Evolutionary conservation across 1,140 invertebrate species (phyloP).

Genomic region (Zaprionus davidi): DNA sequence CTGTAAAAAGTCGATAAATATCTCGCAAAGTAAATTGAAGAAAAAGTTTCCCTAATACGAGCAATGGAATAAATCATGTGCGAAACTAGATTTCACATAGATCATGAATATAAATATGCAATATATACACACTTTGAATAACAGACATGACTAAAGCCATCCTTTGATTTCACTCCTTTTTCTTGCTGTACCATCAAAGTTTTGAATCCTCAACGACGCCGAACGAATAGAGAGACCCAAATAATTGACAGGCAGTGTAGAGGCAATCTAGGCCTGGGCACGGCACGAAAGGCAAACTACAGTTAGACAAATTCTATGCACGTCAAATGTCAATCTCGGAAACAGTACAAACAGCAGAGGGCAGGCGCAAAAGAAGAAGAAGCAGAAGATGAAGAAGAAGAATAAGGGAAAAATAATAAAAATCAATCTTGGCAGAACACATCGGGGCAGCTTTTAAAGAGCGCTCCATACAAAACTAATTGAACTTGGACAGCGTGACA

Average conservation of each 20-base stretch:
- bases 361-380: constrained; percentile 10
- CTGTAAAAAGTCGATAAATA: too few species aligned
- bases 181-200: not conserved
- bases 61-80: not conserved
- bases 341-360: constrained; percentile 41
- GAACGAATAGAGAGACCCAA: not conserved
- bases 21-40: not conserved
- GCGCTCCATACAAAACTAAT: constrained; percentile 74
- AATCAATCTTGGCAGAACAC: constrained; percentile 72
- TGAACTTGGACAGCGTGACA: constrained; percentile 82
- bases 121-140: not conserved
- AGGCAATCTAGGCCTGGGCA: constrained; percentile 24
- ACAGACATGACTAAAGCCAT: not conserved
- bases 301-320: constrained; percentile 81
- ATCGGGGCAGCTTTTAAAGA: constrained; percentile 72
- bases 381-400: not conserved
- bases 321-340: constrained; percentile 78
- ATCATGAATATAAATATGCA: not conserved
- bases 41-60: accelerated
- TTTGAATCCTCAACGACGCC: not conserved
- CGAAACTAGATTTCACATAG: not conserved
- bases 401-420: constrained; percentile 33
- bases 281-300: constrained; percentile 62
- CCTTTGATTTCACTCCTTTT: not conserved
- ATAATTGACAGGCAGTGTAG: constrained; percentile 13